Evolutionary conservation across 2,888 invertebrate species (phyloP).

Genomic region (Diplolepis rosae): DNA sequence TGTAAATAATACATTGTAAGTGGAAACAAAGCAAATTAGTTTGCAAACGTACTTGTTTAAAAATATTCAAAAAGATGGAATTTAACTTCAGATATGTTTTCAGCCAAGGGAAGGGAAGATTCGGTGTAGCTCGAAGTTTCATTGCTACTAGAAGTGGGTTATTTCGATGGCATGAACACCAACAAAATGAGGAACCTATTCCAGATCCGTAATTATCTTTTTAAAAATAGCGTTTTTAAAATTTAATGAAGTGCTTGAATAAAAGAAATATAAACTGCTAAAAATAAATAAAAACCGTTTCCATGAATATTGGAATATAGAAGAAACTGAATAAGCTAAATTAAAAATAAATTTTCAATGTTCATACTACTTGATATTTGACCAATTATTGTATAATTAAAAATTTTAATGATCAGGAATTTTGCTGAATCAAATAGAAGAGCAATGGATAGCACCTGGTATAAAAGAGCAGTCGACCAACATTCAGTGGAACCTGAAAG

Average conservation of each 20-base stretch:
- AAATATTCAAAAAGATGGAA: neutral
- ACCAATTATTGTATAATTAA: no score
- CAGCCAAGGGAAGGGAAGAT: constrained; percentile 93
- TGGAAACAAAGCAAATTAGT: constrained; percentile 7
- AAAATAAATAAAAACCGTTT: neutral
- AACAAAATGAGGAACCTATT: constrained; percentile 76
- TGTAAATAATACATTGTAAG: neutral
- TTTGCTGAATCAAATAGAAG: constrained; percentile 87
- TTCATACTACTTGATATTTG: no score
- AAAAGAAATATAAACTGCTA: constrained; percentile 11
- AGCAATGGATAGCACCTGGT: constrained; percentile 93
- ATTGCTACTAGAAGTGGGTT: constrained; percentile 93
- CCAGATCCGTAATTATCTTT: constrained; percentile 80
- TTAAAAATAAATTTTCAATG: no score
- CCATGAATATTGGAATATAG: no score
- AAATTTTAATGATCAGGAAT: constrained; percentile 76
- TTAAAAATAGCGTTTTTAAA: neutral
- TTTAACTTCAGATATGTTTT: constrained; percentile 70
- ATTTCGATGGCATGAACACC: constrained; percentile 89
- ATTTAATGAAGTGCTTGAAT: neutral
- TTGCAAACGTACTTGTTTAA: neutral
- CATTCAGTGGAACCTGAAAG: constrained; percentile 90
- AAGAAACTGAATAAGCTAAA: no score
- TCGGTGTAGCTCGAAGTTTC: constrained; percentile 88
- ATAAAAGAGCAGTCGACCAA: constrained; percentile 92